Evolutionary conservation across 2,797 vertebrate species (phyloP).

Genomic region (Phoebastria nigripes): DNA sequence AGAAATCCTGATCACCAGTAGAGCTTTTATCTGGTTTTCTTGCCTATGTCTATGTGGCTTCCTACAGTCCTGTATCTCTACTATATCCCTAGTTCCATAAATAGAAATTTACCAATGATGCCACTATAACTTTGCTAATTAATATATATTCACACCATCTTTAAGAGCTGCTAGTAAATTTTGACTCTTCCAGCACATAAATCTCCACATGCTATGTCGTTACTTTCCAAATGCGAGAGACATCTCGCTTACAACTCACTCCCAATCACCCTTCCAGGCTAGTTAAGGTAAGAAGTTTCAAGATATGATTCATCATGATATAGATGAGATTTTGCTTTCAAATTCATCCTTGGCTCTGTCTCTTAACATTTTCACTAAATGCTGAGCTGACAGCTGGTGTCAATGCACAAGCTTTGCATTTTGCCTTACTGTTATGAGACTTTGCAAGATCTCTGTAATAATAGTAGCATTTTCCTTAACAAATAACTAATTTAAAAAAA

Average conservation of each 20-base stretch:
- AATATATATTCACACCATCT: background rate
- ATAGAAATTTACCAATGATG: background rate
- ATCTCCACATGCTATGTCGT: background rate
- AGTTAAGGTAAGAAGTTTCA: conserved; percentile 51
- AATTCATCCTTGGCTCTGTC: conserved; percentile 51
- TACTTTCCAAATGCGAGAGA: conserved; percentile 31
- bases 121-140: background rate
- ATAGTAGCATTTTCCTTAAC: background rate
- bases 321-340: conserved; percentile 60
- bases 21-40: background rate
- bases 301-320: conserved; percentile 52
- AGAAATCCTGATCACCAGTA: background rate
- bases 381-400: conserved; percentile 64
- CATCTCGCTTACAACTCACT: background rate
- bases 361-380: conserved; percentile 61
- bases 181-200: conserved; percentile 18
- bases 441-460: background rate
- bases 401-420: conserved; percentile 3
- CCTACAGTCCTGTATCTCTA: background rate
- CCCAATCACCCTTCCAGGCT: conserved; percentile 25
- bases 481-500: background rate
- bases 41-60: background rate
- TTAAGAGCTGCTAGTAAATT: conserved; percentile 48
- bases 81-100: background rate
- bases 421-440: background rate